A percentile compares a stretch with the other conserved stretches of the same genome.
Evolutionary conservation across 2,113 vertebrate species (phyloP).

Genomic region (Corythoichthys intestinalis): DNA sequence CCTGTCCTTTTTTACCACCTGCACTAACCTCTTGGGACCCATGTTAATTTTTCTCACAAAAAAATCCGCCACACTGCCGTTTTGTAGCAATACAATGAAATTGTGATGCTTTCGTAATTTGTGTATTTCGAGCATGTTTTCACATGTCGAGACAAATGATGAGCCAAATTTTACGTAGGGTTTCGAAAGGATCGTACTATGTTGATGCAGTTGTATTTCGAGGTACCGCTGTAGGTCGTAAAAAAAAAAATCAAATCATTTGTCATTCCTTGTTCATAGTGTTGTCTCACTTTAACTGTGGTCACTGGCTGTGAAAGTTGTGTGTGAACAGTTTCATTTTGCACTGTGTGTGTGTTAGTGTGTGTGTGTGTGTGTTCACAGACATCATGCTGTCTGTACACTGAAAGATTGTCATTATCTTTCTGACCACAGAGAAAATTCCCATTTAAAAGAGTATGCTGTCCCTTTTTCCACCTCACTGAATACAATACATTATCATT

Average conservation of each 20-base stretch:
- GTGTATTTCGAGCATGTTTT: too few species aligned
- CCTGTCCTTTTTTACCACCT: too few species aligned
- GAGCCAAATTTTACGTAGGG: too few species aligned
- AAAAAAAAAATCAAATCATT: constrained; percentile 23
- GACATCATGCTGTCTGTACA: constrained; percentile 14
- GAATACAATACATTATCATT: neutral
- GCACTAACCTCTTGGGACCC: too few species aligned
- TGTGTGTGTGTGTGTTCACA: constrained; percentile 33
- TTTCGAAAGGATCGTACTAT: too few species aligned
- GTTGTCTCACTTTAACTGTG: constrained; percentile 30
- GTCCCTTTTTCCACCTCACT: constrained; percentile 15
- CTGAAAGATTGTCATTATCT: constrained; percentile 45
- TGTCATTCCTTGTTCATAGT: constrained; percentile 56
- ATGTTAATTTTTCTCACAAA: too few species aligned
- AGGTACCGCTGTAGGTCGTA: too few species aligned
- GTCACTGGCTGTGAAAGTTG: constrained; percentile 4
- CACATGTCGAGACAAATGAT: too few species aligned
- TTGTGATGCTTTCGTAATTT: too few species aligned
- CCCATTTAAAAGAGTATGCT: constrained; percentile 50
- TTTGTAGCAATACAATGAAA: too few species aligned
- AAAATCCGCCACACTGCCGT: too few species aligned
- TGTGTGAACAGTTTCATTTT: neutral
- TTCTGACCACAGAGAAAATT: constrained; percentile 44
- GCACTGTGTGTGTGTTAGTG: constrained; percentile 4
- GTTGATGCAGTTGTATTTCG: too few species aligned